Evolutionary conservation across 1,140 invertebrate genomes (phyloP), one percentile per base, ranked within the genome.

Genomic region (Drosophila repleta): DNA sequence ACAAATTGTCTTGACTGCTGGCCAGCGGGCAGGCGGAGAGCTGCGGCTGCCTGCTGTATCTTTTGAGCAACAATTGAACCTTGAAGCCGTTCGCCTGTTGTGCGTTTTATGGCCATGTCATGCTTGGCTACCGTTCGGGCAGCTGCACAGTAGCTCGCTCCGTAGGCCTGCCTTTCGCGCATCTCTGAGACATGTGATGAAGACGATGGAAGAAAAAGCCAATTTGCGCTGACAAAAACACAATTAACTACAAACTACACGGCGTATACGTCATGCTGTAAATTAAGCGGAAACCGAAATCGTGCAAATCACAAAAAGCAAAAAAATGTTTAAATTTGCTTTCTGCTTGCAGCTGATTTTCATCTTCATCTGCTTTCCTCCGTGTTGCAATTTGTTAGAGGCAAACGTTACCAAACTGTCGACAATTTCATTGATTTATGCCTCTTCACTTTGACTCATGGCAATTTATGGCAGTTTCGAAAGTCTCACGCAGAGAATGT

Each of bases 341-440:
- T 60, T 70, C 55, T 62, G 29, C 41, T 45, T 46, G 45, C 43
- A 66, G 67, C 39, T 66, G 2, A 8, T 2, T 43, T 78, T 71
- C 21, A 13, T 65, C 39, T 37, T 61, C 21, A 0, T 32, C 49
- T 29, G 41, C 6, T 8, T 15, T 26, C 11, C 45, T 49, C 48
- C 60, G 41, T 48, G 49, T 26, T 48, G 52, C 61, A 49, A 61
- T 65, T 37, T 10, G 51, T 21, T 53, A 41, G 11, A 11, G 41
- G 69, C 39, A 65, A 65, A 73, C 64, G 76, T 76, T 79, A 76
- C 76, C 76, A 77, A 84, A 84, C 77, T 78, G 81, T 81, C 70
- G 82, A 81, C 82, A 72, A 66, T 69, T 82, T 82, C 87, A 87
- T 87, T 87, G 82, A 82, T 79, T 88, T 88, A 82, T 87, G 43